Conservation (phyloP, 2,888 invertebrate genomes). For the Macrosoma leucophasiata region DNA sequence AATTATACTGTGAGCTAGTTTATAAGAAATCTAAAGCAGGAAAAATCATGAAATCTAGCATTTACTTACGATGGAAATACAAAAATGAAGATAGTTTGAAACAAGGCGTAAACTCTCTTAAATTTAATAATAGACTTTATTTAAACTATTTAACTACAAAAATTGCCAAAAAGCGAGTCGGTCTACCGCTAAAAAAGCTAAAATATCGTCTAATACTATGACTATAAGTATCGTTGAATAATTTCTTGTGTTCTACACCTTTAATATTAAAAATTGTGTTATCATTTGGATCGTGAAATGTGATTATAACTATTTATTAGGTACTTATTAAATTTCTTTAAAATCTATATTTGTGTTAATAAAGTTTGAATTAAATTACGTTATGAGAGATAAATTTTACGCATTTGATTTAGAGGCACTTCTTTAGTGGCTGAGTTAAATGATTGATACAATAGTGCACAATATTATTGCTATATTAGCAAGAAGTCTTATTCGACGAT, state of each 20-base stretch:
- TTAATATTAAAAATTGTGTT: constrained; percentile 38
- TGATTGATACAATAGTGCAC: constrained; percentile 45
- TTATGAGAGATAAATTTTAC: constrained; percentile 41
- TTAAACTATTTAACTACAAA: constrained; percentile 55
- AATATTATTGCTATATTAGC: constrained; percentile 47
- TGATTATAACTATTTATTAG: constrained; percentile 34
- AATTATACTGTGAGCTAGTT: constrained; percentile 42
- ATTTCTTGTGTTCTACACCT: constrained; percentile 53
- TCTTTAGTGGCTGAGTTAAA: constrained; percentile 53
- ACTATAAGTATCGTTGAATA: constrained; percentile 51
- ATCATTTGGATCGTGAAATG: constrained; percentile 38
- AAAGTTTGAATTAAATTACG: constrained; percentile 33
- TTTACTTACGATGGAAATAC: constrained; percentile 43
- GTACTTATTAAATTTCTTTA: constrained; percentile 33
- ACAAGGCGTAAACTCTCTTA: constrained; percentile 38
- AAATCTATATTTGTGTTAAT: constrained; percentile 28
- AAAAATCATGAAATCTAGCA: constrained; percentile 59
- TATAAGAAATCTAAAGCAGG: constrained; percentile 53
- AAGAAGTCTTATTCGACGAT: constrained; percentile 38
- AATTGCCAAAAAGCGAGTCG: constrained; percentile 63
- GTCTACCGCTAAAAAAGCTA: constrained; percentile 69
- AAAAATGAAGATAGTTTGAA: constrained; percentile 43
- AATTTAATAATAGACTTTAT: constrained; percentile 46
- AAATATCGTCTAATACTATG: constrained; percentile 37
- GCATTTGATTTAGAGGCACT: constrained; percentile 60